Conservation (phyloP, 2,888 invertebrate genomes). For the Nipponacmea schrenckii region DNA sequence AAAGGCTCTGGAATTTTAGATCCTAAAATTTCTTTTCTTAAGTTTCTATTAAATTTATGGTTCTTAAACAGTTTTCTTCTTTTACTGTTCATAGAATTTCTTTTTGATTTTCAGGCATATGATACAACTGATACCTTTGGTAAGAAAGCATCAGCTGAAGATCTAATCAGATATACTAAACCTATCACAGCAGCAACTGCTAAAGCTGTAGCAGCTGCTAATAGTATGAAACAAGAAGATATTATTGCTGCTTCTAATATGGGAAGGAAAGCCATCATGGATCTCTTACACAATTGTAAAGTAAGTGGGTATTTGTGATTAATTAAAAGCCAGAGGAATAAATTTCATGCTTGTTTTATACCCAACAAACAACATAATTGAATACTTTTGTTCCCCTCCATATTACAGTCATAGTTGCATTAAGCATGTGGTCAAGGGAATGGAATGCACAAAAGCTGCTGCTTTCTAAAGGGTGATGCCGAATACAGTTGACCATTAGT, state of each 20-base stretch:
- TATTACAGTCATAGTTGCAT: too few relatives aligned
- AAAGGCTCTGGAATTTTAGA: too few relatives aligned
- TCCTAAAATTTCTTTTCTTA: too few relatives aligned
- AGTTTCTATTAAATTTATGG: too few relatives aligned
- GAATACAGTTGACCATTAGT: too few relatives aligned
- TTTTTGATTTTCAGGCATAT: slow-evolving; percentile 72
- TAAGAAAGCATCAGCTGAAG: slow-evolving; percentile 83
- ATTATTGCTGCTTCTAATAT: slow-evolving; percentile 95
- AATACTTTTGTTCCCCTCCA: too few relatives aligned
- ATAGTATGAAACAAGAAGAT: slow-evolving; percentile 90
- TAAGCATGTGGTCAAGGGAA: too few relatives aligned
- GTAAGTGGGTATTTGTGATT: slow-evolving; percentile 62
- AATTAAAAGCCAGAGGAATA: not conserved
- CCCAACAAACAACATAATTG: too few relatives aligned
- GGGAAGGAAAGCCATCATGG: slow-evolving; percentile 92
- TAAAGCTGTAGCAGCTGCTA: slow-evolving; percentile 92
- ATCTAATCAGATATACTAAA: slow-evolving; percentile 91
- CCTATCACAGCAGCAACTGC: slow-evolving; percentile 94
- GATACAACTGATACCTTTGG: slow-evolving; percentile 69
- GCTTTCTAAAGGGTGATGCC: too few relatives aligned
- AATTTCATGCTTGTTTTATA: too few relatives aligned
- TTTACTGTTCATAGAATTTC: too few relatives aligned
- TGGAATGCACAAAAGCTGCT: too few relatives aligned
- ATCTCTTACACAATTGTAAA: slow-evolving; percentile 90
- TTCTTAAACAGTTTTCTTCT: not conserved